Conservation (phyloP, 2,113 vertebrate genomes). For the Peromyscus leucopus region DNA sequence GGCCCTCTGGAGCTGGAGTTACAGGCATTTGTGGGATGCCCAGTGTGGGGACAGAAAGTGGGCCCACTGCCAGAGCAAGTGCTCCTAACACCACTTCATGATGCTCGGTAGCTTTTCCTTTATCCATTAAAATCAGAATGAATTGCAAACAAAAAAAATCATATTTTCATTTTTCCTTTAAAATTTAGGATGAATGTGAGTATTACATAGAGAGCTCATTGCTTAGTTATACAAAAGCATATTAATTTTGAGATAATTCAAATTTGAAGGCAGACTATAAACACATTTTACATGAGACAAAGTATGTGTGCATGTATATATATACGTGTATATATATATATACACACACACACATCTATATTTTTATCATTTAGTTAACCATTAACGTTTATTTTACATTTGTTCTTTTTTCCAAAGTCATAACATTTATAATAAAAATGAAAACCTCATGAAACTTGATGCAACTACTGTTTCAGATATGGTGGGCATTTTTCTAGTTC, state of each 20-base stretch:
- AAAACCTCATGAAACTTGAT: constrained; percentile 30
- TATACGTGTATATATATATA: not conserved
- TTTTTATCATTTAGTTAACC: constrained; percentile 51
- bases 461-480: not conserved
- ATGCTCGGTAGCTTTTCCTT: not conserved
- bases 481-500: constrained; percentile 22
- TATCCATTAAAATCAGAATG: constrained; percentile 33
- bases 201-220: constrained; percentile 20
- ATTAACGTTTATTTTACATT: constrained; percentile 54
- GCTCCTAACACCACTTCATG: not conserved
- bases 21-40: not conserved
- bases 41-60: not conserved
- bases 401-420: not conserved
- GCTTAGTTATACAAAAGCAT: not conserved
- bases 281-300: not conserved
- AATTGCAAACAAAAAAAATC: not conserved
- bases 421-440: constrained; percentile 60
- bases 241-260: constrained; percentile 19
- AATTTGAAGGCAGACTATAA: not conserved
- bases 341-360: not conserved
- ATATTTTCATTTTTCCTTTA: not conserved
- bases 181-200: not conserved
- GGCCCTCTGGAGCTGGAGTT: not conserved
- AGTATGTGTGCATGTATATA: not conserved
- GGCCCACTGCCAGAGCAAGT: not conserved